A percentile compares a stretch with the other conserved stretches of the same genome.
phyloP scores from a whole-genome alignment of 35 echinoderm and acorn worm genomes.

The Stichopus chloronotus region DNA sequence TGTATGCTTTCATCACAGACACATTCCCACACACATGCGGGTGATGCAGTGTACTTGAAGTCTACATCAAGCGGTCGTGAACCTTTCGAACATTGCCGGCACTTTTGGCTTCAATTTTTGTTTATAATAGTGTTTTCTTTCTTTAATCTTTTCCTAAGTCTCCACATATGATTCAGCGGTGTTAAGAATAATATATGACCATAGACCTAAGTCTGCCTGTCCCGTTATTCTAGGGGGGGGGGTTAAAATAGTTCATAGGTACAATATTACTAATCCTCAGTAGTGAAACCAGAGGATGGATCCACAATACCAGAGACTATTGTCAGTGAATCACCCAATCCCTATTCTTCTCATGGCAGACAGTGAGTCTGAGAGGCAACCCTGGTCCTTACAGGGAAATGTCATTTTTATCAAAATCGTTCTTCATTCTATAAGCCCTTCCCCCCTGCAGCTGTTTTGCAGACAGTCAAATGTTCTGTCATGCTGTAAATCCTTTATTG shows the following conservation, averaged over 20 bases:
- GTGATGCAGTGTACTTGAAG: no score
- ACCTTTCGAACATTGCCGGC: no score
- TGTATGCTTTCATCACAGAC: no score
- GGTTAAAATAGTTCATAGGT: neutral
- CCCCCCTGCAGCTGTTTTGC: neutral
- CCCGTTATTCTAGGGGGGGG: neutral
- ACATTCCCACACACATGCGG: no score
- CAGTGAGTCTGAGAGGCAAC: neutral
- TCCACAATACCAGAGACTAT: neutral
- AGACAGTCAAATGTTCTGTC: neutral
- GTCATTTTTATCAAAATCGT: neutral
- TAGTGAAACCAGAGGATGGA: neutral
- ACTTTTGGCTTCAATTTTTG: no score
- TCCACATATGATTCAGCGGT: no score
- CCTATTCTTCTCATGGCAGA: neutral
- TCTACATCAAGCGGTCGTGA: no score
- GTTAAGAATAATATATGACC: no score
- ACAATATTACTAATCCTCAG: neutral
- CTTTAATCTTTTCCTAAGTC: no score
- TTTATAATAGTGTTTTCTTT: no score
- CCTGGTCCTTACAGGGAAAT: neutral
- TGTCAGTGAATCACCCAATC: neutral
- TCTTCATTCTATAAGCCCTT: neutral
- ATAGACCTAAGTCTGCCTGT: no score
- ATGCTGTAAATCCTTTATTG: neutral